phyloP scores from a whole-genome alignment of 2,888 invertebrate species.

The Drosophila ustulata region DNA sequence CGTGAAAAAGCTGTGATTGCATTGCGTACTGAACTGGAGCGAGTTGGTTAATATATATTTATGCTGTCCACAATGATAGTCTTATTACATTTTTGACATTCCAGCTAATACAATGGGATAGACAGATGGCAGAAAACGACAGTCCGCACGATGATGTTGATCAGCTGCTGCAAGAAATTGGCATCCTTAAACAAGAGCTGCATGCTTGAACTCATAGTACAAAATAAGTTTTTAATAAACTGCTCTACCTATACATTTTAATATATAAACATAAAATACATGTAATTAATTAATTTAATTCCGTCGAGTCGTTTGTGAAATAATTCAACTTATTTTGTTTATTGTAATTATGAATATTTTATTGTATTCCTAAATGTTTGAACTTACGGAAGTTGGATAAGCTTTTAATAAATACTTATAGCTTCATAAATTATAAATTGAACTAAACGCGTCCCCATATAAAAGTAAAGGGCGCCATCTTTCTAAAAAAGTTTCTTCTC shows the following conservation, averaged over 20 bases:
- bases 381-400: not conserved
- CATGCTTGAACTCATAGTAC: constrained; percentile 32
- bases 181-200: constrained; percentile 89
- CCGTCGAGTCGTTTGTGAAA: not conserved
- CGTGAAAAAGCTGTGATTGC: constrained; percentile 96
- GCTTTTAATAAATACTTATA: no score
- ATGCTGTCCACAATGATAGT: not conserved
- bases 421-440: no score
- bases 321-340: not conserved
- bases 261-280: not conserved
- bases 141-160: constrained; percentile 93
- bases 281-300: not conserved
- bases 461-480: no score
- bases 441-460: no score
- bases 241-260: not conserved
- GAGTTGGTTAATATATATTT: constrained; percentile 87
- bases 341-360: not conserved
- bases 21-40: constrained; percentile 95
- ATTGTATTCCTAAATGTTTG: not conserved
- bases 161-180: constrained; percentile 90
- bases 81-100: constrained; percentile 64
- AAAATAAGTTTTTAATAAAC: constrained; percentile 14
- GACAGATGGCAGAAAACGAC: constrained; percentile 92
- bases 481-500: not conserved
- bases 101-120: constrained; percentile 92